Evolutionary conservation across 1,140 invertebrate species (phyloP).

Genomic region (Stegodyphus dumicola): DNA sequence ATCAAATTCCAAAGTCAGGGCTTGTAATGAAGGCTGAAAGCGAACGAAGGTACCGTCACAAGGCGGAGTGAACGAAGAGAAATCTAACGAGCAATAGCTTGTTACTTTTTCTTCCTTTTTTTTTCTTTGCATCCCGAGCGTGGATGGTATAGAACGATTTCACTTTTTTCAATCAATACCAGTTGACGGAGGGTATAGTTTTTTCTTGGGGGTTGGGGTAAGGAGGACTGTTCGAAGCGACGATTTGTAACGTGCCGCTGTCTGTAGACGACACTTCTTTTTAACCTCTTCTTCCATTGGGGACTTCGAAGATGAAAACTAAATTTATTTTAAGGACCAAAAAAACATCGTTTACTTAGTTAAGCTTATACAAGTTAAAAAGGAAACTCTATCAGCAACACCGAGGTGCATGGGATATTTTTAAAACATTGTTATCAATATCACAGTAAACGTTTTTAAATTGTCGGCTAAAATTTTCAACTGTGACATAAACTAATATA

Average conservation of each 20-base stretch:
- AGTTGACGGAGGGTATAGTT: slow-evolving; percentile 33
- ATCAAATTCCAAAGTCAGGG: slow-evolving; percentile 28
- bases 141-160: slow-evolving; percentile 15
- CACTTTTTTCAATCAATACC: slow-evolving; percentile 49
- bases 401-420: too few species aligned
- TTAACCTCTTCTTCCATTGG: neutral
- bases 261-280: slow-evolving; percentile 15
- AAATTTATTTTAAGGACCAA: neutral
- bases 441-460: too few species aligned
- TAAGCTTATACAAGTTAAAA: too few species aligned
- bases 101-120: slow-evolving; percentile 45
- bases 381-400: too few species aligned
- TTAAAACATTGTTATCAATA: too few species aligned
- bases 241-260: slow-evolving; percentile 37
- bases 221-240: slow-evolving; percentile 2
- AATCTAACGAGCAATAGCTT: slow-evolving; percentile 50
- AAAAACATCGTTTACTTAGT: too few species aligned
- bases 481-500: too few species aligned
- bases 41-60: neutral
- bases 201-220: neutral
- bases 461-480: too few species aligned
- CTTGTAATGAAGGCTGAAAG: slow-evolving; percentile 48
- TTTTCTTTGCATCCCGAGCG: neutral
- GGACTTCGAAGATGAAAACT: neutral
- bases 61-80: neutral